Base-by-base conservation (phyloP, 2,113 vertebrate species). In the Labeo rohita region DNA sequence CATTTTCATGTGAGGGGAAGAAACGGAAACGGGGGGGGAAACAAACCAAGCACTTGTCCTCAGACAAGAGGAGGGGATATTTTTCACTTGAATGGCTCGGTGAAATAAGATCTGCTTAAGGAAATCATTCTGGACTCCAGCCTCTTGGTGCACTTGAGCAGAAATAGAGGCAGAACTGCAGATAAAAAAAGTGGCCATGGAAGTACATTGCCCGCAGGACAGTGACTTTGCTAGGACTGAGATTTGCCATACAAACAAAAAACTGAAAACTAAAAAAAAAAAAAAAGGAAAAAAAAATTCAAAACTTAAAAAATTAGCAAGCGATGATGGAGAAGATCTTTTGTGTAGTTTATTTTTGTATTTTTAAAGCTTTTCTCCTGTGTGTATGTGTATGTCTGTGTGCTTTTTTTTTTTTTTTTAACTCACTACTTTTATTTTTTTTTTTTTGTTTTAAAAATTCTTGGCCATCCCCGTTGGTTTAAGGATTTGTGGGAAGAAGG, bases 281-380 rank as follows among this genome's bases (percentile, higher is more conserved):
- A 39, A 83, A 72, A 86, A 90, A 86, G 28, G 45, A 85, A 63
- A 84, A 86, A 90, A 84, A 88, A 81, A 88, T 56, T 80, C 84
- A 91, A 84, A 91, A 86, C 89, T 89, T 92, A 90, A 91, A 94
- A 94, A 93, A 94, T 92, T 94, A 91, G 94, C 90, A 91, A 93
- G 92, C 89, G 89, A 91, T 89, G 92, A 91, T 16, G 91, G 92
- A 93, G 91, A 93, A 92, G 89, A 94, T 91, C 82, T 94, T 68
- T 93, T 94, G 92, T 94, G 93, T 95, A 94, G 94, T 94, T 95
- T 95, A 94, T 95, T 95, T 95, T 95, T 95, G 92, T 95, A 94
- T 94, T 95, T 95, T 94, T 93, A 92, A 94, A 92, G 92, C 87
- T 91, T 92, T 90, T 89, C 61, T 89, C 86, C 87, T 90, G 85